Percentiles rank a stretch among this genome's conserved stretches.
Conservation (phyloP, 1,140 invertebrate species). For the Leptinotarsa texana region DNA sequence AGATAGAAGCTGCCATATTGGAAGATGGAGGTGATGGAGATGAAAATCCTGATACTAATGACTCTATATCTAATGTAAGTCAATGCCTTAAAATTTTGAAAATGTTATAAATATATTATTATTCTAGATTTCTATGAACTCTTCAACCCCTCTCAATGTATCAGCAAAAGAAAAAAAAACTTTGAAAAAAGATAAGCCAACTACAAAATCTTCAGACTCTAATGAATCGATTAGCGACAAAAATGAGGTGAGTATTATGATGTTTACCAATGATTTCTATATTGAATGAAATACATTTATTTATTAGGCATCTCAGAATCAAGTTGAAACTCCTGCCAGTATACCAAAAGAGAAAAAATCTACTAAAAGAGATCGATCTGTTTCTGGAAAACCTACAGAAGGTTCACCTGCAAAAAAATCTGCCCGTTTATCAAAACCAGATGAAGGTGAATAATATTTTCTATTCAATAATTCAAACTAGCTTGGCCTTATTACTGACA, state of each 20-base stretch:
- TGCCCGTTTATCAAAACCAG: constrained; percentile 8
- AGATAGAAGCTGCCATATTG: constrained; percentile 52
- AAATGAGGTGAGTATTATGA: not conserved
- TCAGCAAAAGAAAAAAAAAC: not conserved
- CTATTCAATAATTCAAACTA: not conserved
- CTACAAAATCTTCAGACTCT: constrained; percentile 19
- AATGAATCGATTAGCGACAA: not conserved
- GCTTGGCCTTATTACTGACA: too few relatives aligned
- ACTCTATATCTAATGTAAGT: constrained; percentile 24
- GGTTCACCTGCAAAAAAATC: constrained; percentile 25
- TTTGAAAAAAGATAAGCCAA: constrained; percentile 27
- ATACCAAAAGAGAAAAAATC: not conserved
- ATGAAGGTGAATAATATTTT: constrained; percentile 24
- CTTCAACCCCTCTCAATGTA: constrained; percentile 9
- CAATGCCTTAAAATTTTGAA: not conserved
- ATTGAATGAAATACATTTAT: too few relatives aligned
- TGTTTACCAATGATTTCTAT: too few relatives aligned
- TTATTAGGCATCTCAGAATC: too few relatives aligned
- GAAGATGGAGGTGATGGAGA: constrained; percentile 46
- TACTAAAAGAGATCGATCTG: constrained; percentile 28
- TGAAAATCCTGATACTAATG: constrained; percentile 18
- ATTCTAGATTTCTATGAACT: not conserved
- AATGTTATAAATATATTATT: not conserved
- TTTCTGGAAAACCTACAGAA: constrained; percentile 28
- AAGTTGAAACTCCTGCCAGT: too few relatives aligned